Percentiles rank a stretch among this genome's conserved stretches.
Conservation (phyloP, 1,140 invertebrate genomes). For the Aphaenogaster ashmeadi region DNA sequence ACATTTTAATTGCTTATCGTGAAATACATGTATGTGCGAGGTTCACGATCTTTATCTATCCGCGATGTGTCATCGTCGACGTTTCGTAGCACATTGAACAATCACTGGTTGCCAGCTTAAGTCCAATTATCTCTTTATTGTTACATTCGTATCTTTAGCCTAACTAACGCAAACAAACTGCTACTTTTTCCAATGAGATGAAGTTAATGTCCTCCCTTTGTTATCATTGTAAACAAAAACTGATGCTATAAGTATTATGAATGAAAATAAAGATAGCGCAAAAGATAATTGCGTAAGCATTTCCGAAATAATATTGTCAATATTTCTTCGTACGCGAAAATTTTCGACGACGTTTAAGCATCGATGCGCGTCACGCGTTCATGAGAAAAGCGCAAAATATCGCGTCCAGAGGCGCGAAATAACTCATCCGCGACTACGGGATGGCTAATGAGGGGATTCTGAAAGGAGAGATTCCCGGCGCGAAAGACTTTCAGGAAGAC, state of each 20-base stretch:
- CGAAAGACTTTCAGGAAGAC: conserved; percentile 49
- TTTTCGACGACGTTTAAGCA: background rate
- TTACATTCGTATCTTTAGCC: background rate
- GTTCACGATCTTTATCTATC: background rate
- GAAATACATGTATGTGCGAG: background rate
- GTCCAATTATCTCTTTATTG: conserved; percentile 16
- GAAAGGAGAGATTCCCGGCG: background rate
- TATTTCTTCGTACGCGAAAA: background rate
- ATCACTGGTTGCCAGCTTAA: background rate
- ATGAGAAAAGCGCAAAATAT: conserved; percentile 1
- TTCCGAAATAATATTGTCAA: background rate
- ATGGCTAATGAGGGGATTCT: conserved; percentile 20
- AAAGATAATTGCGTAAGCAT: background rate
- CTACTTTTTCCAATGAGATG: background rate
- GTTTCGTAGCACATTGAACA: background rate
- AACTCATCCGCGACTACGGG: background rate
- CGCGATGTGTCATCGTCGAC: background rate
- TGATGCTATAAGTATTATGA: background rate
- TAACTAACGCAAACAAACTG: background rate
- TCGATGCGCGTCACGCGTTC: background rate
- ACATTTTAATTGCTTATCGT: conserved; percentile 19
- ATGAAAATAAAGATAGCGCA: background rate
- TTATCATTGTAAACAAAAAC: background rate
- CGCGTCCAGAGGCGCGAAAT: background rate
- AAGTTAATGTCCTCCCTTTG: background rate